A percentile compares a stretch with the other conserved stretches of the same genome.
phyloP scores from a whole-genome alignment of 2,113 vertebrate genomes.

The Martes martes region DNA sequence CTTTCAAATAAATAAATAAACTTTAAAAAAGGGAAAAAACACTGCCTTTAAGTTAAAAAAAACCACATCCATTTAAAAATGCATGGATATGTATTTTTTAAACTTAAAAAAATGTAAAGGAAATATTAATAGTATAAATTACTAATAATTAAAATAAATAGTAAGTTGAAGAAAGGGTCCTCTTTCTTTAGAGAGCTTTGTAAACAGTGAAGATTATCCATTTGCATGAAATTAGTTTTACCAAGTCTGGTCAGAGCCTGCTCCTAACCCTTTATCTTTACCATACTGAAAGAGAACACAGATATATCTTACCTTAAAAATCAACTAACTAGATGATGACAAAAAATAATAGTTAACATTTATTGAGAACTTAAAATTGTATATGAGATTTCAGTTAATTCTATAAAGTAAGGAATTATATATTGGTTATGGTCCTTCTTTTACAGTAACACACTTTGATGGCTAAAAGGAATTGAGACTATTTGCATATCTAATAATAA shows the following conservation, averaged over 20 bases:
- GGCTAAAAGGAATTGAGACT: constrained; percentile 15
- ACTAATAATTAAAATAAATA: background rate
- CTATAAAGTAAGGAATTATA: background rate
- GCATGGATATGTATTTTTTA: background rate
- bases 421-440: background rate
- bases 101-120: background rate
- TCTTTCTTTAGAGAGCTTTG: background rate
- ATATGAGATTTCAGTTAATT: constrained; percentile 13
- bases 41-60: background rate
- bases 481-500: background rate
- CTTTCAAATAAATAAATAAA: background rate
- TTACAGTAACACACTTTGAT: background rate
- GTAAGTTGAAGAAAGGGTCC: background rate
- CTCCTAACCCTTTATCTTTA: background rate
- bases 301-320: background rate
- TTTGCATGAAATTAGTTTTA: background rate
- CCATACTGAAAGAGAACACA: background rate
- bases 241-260: background rate
- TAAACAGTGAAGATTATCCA: background rate
- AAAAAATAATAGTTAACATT: background rate
- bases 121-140: background rate
- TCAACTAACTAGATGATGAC: background rate
- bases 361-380: constrained; percentile 33
- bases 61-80: background rate
- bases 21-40: background rate